Percentiles rank a stretch among this genome's conserved stretches.
These are phyloP conservation scores for Rhodeus uyekii DNA, from an alignment of 2,797 vertebrate genomes.

Conservation along the genomic window DNA sequence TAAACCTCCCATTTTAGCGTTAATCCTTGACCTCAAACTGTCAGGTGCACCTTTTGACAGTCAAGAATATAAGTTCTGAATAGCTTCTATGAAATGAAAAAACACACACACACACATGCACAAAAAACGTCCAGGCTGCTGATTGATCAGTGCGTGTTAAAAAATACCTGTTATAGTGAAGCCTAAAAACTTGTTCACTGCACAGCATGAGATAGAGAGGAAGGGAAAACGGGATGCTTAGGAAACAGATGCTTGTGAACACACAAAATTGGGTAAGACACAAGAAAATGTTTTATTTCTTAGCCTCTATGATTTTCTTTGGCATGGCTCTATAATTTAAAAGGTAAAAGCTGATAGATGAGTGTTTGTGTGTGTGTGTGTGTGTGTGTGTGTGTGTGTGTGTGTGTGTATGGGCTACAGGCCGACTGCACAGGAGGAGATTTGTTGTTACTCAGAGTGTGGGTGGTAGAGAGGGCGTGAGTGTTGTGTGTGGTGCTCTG, in stretches of 20 bases:
- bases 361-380: constrained; percentile 39
- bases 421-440: constrained; percentile 20
- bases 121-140: not conserved
- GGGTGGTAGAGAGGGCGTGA: constrained; percentile 73
- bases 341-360: constrained; percentile 28
- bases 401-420: constrained; percentile 6
- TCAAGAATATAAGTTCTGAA: constrained; percentile 3
- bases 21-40: constrained; percentile 37
- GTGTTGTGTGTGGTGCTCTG: constrained; percentile 62
- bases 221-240: constrained; percentile 1
- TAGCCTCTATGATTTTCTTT: not conserved
- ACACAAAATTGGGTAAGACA: constrained; percentile 14
- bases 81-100: not conserved
- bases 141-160: not conserved
- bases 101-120: not conserved
- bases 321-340: constrained; percentile 17
- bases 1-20: constrained; percentile 39
- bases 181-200: not conserved
- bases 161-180: not conserved
- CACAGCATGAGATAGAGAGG: not conserved
- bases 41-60: constrained; percentile 14
- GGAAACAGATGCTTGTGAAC: constrained; percentile 2
- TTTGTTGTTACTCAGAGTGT: constrained; percentile 57
- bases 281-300: not conserved
- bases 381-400: constrained; percentile 59